Evolutionary conservation across 2,797 vertebrate genomes (phyloP), one percentile per base, ranked within the genome.

Genomic region (Mionectes olivaceus): DNA sequence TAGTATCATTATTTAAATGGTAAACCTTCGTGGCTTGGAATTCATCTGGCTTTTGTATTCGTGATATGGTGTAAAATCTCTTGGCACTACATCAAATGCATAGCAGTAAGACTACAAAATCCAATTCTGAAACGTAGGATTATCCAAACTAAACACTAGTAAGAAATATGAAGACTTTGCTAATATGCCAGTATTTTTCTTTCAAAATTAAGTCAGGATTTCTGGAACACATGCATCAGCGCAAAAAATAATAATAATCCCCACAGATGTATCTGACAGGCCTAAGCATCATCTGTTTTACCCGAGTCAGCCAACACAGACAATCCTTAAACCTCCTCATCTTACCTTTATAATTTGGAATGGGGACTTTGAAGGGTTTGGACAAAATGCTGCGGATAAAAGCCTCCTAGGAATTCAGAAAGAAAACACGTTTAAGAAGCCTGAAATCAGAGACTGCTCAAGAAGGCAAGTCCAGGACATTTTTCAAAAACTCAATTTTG

Each of bases 301-400:
- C 84, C 33, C 7, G 0, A 84, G 46, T 63, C 47, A 89, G 49
- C 61, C 43, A 87, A 81, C 43, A 76, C 5, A 87, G 63, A 88
- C 30, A 87, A 83, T 49, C 68, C 61, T 91, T 88, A 93, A 91
- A 73, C 50, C 70, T 89, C 32, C 79, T 87, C 74, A 78, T 78
- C 81, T 98, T 98, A 99, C 99, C 99, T 98, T 98, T 98, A 96
- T 99, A 99, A 95, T 99, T 99, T 93, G 97, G 98, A 97, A 99
- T 99, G 11, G 99, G 99, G 63, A 99, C 97, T 97, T 99, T 99
- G 96, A 99, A 99, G 25, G 99, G 99, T 94, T 98, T 99, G 86
- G 99, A 99, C 95, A 99, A 99, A 97, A 99, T 99, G 86, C 98
- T 99, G 92, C 98, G 98, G 92, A 99, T 99, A 96, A 99, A 99